Evolutionary conservation across 2,797 vertebrate species (phyloP), one percentile per base, ranked within the genome.

Genomic region (Anguilla obscura): DNA sequence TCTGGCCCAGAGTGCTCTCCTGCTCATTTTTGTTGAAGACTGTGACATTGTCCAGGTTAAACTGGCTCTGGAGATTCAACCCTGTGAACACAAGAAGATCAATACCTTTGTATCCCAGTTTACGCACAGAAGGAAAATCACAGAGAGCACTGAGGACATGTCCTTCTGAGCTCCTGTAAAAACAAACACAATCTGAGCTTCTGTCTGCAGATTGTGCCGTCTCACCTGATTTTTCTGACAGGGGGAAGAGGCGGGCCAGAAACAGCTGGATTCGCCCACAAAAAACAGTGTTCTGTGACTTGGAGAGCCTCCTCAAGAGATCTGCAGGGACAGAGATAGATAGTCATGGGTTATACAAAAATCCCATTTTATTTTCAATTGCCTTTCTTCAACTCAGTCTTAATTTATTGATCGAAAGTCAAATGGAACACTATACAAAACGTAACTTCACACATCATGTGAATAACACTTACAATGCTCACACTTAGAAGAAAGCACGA

Each of bases 241-340:
- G 95, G 0, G 99, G 99, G 93, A 99, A 99, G 90, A 99, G 96
- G 4, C 98, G 97, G 45, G 99, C 99, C 90, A 99, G 94, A 92
- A 99, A 99, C 3, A 99, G 96, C 76, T 99, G 99, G 93, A 99
- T 99, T 92, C 98, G 95, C 90, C 99, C 99, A 93, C 98, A 99
- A 93, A 99, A 99, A 3, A 99, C 98, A 0, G 99, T 99, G 88
- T 99, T 99, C 94, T 99, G 98, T 82, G 98, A 99, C 93, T 99
- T 99, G 24, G 98, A 99, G 60, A 99, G 96, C 92, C 99, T 96
- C 94, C 99, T 95, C 79, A 99, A 92, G 85, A 99, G 98, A 94
- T 99, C 99, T 99, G 92, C 50, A 93, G 89, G 76, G 30, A 88
- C 30, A 87, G 6, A 84, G 33, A 89, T 2, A 63, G 56, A 8